Base-by-base conservation (phyloP, 2,113 vertebrate species). In the Sterna hirundo region DNA sequence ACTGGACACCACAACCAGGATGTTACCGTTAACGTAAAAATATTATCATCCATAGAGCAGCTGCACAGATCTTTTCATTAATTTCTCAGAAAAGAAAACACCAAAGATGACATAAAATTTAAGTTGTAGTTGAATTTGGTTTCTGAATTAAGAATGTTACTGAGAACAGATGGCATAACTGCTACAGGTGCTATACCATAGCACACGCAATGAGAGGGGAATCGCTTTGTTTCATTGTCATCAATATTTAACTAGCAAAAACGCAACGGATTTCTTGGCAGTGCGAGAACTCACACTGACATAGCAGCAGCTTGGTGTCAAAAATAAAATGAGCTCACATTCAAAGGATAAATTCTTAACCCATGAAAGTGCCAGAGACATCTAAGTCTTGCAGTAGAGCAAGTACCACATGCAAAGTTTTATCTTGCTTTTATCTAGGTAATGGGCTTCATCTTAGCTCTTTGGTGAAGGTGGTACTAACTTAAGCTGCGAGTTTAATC, bases 41-140 rank as follows among this genome's bases (percentile, higher is more conserved):
- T 12, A 62, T 8, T 9, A 32, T 11, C 4, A 1, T 25, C 38
- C 69, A 49, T 1, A 46, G 18, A 46, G 61, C 46, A 88, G 27
- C 36, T 75, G 52, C 36, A 54, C 17, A 65, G 7, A 34, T 55
- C 36, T 60, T 34, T 13, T 22, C 65, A 38, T 40, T 69, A n/a
- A 51, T 30, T 87, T 47, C 69, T 68, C 87, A 82, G 44, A 47
- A 86, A 90, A 89, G 16, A 54, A 77, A 96, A 61, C 61, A 54
- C 6, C 14, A 25, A 84, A 46, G 22, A 54, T 20, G 47, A 76
- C 54, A 46, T 20, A 72, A 83, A 57, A 76, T 46, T 70, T 32
- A 91, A 77, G 27, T 1, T 76, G 34, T 27, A 65, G 54, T 5
- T 89, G 29, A 60, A 62, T 76, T 89, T 70, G 69, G 38, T 51